These are phyloP conservation scores for Didymodactylos carnosus DNA, from an alignment of 2,888 invertebrate species.

Conservation along the genomic window DNA sequence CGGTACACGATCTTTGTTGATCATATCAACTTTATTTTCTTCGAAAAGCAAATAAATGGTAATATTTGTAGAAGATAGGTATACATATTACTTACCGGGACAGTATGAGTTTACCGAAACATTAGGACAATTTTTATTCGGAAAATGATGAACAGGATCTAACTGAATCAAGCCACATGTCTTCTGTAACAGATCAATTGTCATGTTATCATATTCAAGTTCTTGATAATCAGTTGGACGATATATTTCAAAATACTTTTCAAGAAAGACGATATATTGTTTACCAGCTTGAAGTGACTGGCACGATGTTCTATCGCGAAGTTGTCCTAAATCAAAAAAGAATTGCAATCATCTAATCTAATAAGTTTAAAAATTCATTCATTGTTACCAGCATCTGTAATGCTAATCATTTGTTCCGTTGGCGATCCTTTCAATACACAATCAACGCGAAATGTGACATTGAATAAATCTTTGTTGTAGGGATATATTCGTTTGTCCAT, in stretches of 20 bases:
- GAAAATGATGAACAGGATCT: background rate
- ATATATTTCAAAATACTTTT: background rate
- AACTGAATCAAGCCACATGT: background rate
- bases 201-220: background rate
- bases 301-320: background rate
- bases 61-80: background rate
- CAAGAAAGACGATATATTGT: background rate
- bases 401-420: background rate
- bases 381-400: background rate
- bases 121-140: background rate
- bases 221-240: background rate
- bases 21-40: background rate
- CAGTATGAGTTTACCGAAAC: background rate
- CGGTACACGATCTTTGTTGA: too few species aligned
- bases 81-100: background rate
- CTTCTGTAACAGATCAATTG: background rate
- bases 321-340: background rate
- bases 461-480: background rate
- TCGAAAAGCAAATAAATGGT: background rate
- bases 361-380: background rate
- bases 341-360: background rate
- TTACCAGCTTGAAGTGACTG: background rate
- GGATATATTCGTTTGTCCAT: background rate
- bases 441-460: background rate
- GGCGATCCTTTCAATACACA: background rate